phyloP scores from a whole-genome alignment of 1,140 invertebrate genomes.

The Platyura marginata region DNA sequence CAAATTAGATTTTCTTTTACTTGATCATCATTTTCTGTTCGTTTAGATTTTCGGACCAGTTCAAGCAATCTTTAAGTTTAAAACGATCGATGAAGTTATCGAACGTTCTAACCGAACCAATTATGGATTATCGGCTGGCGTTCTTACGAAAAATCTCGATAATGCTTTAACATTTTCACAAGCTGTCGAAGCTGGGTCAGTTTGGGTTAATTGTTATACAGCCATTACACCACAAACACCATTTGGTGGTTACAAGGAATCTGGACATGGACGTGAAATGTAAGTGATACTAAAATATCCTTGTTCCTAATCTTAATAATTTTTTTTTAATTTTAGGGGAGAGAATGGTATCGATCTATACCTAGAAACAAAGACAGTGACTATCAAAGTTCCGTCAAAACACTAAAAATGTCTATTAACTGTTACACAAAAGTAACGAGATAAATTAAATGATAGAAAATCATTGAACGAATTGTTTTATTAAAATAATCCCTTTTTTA shows the following conservation, averaged over 20 bases:
- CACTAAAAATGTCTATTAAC: too few species aligned
- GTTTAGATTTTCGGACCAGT: conserved; percentile 83
- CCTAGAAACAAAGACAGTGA: conserved; percentile 53
- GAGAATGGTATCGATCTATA: conserved; percentile 53
- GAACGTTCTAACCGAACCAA: conserved; percentile 70
- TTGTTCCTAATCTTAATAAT: too few species aligned
- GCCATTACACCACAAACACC: conserved; percentile 53
- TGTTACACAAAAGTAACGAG: too few species aligned
- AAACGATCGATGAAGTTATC: conserved; percentile 73
- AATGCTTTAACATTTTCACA: conserved; percentile 59
- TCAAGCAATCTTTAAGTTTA: conserved; percentile 78
- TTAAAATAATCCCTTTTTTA: too few species aligned
- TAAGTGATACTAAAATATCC: too few species aligned
- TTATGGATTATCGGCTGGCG: conserved; percentile 77
- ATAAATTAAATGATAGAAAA: too few species aligned
- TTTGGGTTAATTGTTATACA: conserved; percentile 82
- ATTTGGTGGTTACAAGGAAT: conserved; percentile 78
- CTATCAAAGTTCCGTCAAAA: conserved; percentile 27
- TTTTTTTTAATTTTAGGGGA: conserved; percentile 20
- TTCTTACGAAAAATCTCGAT: conserved; percentile 75
- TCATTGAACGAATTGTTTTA: too few species aligned
- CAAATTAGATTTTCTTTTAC: too few species aligned
- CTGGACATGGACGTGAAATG: conserved; percentile 64
- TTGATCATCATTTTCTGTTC: conserved; percentile 2
- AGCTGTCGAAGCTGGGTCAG: conserved; percentile 65